Evolutionary conservation across 92 coral and sea anemone genomes (phyloP), one percentile per base, ranked within the genome.

Genomic region (Muricea muricata): DNA sequence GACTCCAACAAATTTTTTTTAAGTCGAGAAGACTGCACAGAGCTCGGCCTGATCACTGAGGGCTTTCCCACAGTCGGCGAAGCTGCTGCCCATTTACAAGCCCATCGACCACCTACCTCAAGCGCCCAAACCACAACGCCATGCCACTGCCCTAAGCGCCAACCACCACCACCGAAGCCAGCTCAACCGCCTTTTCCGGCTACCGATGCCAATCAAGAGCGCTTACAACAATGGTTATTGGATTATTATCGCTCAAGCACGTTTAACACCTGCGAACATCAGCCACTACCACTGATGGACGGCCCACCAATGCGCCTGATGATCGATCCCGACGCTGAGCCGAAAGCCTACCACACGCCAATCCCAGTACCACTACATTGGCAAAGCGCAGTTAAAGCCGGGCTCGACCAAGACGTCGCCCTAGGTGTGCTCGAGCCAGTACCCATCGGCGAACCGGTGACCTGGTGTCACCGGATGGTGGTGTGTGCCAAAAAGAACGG

Each of bases 191-290:
- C 86, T 4, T 57, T 68, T 71, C 87, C 89, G 33, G 92, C 89
- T 15, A 74, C 87, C 0, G 87, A 81, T 29, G 55, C 6, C 20
- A 91, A 89, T 87, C 66, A 76, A 10, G 12, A 9, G 24, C 45
- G n/a, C 9, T 84, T 91, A 28, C 85, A 88, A 37, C 41, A 89
- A 18, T 86, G 95, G 93, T 89, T 89, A 7, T 81, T 92, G 2
- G 83, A 90, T 7, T 68, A 84, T 29, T 92, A 89, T 87, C 66
- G 14, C 5, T 73, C 91, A 30, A 83, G 91, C 80, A 92, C 90
- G 5, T 92, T 92, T 87, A 92, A 90, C 68, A 84, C 88, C 14
- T 89, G 93, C 56, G 82, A 79, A n/a, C 93, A 90, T 87, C 90
- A 81, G 46, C 63, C 78, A 37, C 85, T 92, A 3, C 93, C 93